These are phyloP conservation scores for Drosophila ironensis DNA, from an alignment of 1,140 invertebrate species.

Conservation along the genomic window DNA sequence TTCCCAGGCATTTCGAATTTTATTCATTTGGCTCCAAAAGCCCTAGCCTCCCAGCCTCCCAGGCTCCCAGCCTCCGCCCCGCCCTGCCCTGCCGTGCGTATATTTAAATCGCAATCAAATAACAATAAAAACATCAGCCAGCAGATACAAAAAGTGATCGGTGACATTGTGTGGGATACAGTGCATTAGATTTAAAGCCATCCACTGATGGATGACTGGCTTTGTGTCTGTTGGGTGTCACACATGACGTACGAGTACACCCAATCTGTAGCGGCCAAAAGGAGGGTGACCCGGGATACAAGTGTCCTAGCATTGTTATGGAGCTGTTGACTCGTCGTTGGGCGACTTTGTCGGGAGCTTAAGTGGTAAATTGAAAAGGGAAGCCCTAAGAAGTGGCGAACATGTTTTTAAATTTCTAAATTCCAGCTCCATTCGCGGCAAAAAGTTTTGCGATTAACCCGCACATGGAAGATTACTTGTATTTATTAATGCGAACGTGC, in stretches of 20 bases:
- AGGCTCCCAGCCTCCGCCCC: neutral
- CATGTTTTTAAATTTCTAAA: no score
- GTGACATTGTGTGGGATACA: constrained; percentile 22
- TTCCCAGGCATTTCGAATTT: constrained; percentile 13
- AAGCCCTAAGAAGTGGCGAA: no score
- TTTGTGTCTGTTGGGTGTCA: constrained; percentile 14
- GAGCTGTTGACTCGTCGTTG: constrained; percentile 13
- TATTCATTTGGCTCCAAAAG: constrained; percentile 14
- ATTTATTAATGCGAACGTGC: constrained; percentile 54
- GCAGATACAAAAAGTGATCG: constrained; percentile 26
- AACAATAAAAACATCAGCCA: constrained; percentile 43
- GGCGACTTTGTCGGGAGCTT: neutral
- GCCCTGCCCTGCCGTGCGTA: no score
- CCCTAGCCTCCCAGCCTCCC: no score
- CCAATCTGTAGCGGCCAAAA: constrained; percentile 21
- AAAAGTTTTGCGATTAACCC: no score
- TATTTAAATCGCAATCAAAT: constrained; percentile 50
- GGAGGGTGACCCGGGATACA: no score
- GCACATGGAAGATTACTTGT: constrained; percentile 43
- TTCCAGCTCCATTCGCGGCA: no score
- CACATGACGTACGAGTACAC: constrained; percentile 49
- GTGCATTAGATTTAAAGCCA: constrained; percentile 27
- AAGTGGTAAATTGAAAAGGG: constrained; percentile 7
- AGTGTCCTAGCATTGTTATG: constrained; percentile 17
- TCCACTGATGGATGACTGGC: constrained; percentile 51